Conservation (phyloP, 2,888 invertebrate species). For the Pterostichus madidus region DNA sequence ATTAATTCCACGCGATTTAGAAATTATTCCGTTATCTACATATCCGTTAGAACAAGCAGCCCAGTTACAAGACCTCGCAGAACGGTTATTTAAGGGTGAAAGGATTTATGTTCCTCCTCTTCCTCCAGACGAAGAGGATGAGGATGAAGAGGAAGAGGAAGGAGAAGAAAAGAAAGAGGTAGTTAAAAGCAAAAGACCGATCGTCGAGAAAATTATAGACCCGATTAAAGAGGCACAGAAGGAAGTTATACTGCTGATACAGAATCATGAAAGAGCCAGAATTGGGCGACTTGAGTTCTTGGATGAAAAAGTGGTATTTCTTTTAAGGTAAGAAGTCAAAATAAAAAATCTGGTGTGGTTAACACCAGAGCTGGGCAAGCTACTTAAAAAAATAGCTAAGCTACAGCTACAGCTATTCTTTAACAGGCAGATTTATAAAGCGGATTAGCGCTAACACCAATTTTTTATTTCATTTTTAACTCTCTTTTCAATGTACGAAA, state of each 20-base stretch:
- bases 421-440: no score
- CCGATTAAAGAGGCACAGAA: slow-evolving; percentile 70
- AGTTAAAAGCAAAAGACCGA: slow-evolving; percentile 47
- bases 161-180: slow-evolving; percentile 47
- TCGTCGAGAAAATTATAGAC: slow-evolving; percentile 52
- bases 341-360: background rate
- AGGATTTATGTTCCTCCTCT: slow-evolving; percentile 72
- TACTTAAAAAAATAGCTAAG: no score
- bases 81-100: slow-evolving; percentile 70
- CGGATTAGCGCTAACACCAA: no score
- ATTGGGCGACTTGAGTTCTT: slow-evolving; percentile 70
- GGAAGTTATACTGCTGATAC: slow-evolving; percentile 73
- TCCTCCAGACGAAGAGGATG: slow-evolving; percentile 68
- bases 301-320: slow-evolving; percentile 23
- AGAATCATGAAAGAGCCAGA: slow-evolving; percentile 78
- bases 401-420: no score
- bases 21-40: slow-evolving; percentile 75
- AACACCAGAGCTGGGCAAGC: no score
- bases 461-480: no score
- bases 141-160: slow-evolving; percentile 64
- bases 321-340: slow-evolving; percentile 46
- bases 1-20: slow-evolving; percentile 83
- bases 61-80: slow-evolving; percentile 53
- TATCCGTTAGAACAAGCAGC: slow-evolving; percentile 35
- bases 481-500: no score